Evolutionary conservation across 2,888 invertebrate genomes (phyloP).

Genomic region (Agrenia bidenticulata): DNA sequence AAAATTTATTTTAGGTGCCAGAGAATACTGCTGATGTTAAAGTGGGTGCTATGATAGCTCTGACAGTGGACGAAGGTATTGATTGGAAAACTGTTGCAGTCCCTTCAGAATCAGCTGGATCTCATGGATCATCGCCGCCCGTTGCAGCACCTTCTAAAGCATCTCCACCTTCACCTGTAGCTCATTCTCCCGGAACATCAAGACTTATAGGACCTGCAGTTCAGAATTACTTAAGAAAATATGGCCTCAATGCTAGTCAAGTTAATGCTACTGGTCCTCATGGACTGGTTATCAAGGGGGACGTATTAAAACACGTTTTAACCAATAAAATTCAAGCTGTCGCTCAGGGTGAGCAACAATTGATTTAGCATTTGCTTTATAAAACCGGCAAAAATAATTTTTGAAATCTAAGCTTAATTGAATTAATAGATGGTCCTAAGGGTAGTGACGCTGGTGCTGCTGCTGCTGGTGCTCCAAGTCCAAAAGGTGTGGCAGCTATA

Average conservation of each 20-base stretch:
- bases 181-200: background rate
- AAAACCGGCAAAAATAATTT: background rate
- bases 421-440: background rate
- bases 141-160: slow-evolving; percentile 3
- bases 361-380: too few species aligned
- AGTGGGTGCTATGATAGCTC: slow-evolving; percentile 63
- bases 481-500: slow-evolving; percentile 36
- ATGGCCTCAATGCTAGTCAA: slow-evolving; percentile 59
- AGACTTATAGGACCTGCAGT: slow-evolving; percentile 63
- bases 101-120: slow-evolving; percentile 49
- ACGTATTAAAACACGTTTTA: slow-evolving; percentile 59
- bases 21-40: slow-evolving; percentile 63
- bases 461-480: slow-evolving; percentile 12
- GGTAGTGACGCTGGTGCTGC: background rate
- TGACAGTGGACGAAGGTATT: slow-evolving; percentile 64
- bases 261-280: slow-evolving; percentile 63
- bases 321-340: slow-evolving; percentile 58
- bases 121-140: background rate
- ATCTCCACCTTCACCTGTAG: slow-evolving; percentile 4
- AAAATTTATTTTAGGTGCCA: slow-evolving; percentile 55
- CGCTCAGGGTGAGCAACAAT: slow-evolving; percentile 13
- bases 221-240: slow-evolving; percentile 63
- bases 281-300: slow-evolving; percentile 65
- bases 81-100: slow-evolving; percentile 64
- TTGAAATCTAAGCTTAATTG: background rate